Evolutionary conservation across 2,888 invertebrate species (phyloP).

Genomic region (Panorpa germanica): DNA sequence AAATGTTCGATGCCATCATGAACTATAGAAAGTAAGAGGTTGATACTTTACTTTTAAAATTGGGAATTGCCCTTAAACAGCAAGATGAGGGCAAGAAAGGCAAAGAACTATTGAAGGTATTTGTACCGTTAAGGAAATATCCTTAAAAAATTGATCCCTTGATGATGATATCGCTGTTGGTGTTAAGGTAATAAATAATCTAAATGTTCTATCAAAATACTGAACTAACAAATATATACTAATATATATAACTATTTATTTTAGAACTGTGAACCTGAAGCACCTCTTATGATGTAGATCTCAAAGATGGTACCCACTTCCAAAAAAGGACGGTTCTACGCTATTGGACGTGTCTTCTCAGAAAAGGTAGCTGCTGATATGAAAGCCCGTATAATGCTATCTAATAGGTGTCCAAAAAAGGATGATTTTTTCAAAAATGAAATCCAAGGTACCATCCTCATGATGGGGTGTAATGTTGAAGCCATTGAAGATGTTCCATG

Average conservation of each 20-base stretch:
- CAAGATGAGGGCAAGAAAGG: constrained; percentile 96
- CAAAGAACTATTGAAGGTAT: constrained; percentile 80
- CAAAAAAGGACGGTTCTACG: constrained; percentile 99
- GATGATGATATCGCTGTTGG: constrained; percentile 90
- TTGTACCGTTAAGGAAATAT: constrained; percentile 73
- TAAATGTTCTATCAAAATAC: too few species aligned
- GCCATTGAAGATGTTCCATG: constrained; percentile 99
- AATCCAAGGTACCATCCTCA: constrained; percentile 97
- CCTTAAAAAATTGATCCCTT: constrained; percentile 96
- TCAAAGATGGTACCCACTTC: constrained; percentile 99
- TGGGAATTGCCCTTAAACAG: constrained; percentile 77
- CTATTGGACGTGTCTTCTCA: constrained; percentile 99
- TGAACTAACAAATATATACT: too few species aligned
- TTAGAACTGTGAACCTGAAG: constrained; percentile 90
- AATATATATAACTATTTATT: too few species aligned
- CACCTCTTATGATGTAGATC: constrained; percentile 99
- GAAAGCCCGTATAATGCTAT: constrained; percentile 98
- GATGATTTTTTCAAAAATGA: constrained; percentile 98
- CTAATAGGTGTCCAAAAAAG: constrained; percentile 94
- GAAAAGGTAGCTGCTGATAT: constrained; percentile 81
- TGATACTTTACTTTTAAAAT: constrained; percentile 68
- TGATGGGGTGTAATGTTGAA: constrained; percentile 99
- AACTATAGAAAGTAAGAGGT: constrained; percentile 92
- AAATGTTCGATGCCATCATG: constrained; percentile 68
- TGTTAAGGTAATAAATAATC: constrained; percentile 53